A percentile compares a stretch with the other conserved stretches of the same genome.
These are phyloP conservation scores for Zalophus californianus DNA, from an alignment of 2,797 vertebrate species.

Conservation along the genomic window DNA sequence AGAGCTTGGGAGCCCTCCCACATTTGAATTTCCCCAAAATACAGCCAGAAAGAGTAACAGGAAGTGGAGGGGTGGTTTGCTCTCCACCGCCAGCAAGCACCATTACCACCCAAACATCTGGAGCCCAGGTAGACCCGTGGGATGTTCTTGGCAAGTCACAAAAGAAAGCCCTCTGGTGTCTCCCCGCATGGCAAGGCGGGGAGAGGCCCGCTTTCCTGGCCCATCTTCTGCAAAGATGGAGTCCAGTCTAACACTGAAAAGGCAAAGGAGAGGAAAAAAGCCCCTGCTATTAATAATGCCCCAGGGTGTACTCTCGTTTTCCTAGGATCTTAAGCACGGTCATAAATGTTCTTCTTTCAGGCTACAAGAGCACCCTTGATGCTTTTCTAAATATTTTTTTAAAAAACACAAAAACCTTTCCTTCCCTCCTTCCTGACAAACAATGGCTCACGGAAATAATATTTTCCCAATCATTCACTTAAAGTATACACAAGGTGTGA, in stretches of 20 bases:
- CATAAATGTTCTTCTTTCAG: not conserved
- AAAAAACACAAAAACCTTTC: not conserved
- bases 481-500: not conserved
- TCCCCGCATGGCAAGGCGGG: not conserved
- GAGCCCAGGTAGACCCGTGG: not conserved
- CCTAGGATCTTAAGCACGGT: not conserved
- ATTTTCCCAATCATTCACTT: not conserved
- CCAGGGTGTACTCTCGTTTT: not conserved
- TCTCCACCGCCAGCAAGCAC: not conserved
- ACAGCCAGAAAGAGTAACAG: not conserved
- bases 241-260: not conserved
- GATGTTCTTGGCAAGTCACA: not conserved
- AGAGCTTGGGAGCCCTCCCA: not conserved
- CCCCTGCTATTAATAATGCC: not conserved
- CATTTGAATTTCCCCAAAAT: not conserved
- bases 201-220: not conserved
- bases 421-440: constrained; percentile 18
- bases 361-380: not conserved
- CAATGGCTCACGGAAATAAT: constrained; percentile 14
- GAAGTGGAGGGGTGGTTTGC: not conserved
- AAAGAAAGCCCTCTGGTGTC: not conserved
- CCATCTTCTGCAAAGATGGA: not conserved
- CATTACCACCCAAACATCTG: not conserved
- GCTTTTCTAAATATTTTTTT: constrained; percentile 50
- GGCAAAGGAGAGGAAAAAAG: not conserved